A percentile compares a stretch with the other conserved stretches of the same genome.
Evolutionary conservation across 2,113 vertebrate species (phyloP).

Genomic region (Bubo bubo): DNA sequence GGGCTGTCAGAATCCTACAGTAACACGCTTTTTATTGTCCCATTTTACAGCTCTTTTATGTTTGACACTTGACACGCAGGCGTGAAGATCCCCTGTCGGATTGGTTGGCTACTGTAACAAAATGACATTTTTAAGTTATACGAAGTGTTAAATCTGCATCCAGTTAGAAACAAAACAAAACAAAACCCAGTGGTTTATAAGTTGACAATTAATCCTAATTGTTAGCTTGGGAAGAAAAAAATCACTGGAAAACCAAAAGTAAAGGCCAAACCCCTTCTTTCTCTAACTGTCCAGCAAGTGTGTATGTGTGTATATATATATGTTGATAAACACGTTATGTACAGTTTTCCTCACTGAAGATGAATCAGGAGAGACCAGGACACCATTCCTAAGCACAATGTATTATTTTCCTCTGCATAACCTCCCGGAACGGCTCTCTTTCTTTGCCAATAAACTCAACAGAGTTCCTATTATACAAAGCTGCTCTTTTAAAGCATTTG

Average conservation of each 20-base stretch:
- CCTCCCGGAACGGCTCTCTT: not conserved
- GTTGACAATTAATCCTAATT: slow-evolving; percentile 36
- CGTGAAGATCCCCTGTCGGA: not conserved
- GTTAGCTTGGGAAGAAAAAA: slow-evolving; percentile 21
- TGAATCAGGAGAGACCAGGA: not conserved
- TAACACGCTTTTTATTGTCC: slow-evolving; percentile 35
- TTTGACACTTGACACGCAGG: slow-evolving; percentile 40
- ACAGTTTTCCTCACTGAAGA: not conserved
- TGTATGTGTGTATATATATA: not conserved
- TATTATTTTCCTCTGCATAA: not conserved
- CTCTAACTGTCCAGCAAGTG: not conserved
- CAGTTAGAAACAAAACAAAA: slow-evolving; percentile 60
- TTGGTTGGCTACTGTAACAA: slow-evolving; percentile 35
- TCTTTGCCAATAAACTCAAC: slow-evolving; percentile 43
- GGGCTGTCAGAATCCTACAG: slow-evolving; percentile 25
- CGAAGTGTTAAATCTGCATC: slow-evolving; percentile 38
- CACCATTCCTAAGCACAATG: not conserved
- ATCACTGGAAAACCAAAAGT: not conserved
- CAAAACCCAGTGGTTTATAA: not conserved
- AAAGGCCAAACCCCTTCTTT: not conserved
- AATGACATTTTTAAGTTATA: slow-evolving; percentile 50
- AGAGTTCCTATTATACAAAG: slow-evolving; percentile 41
- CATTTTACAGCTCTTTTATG: slow-evolving; percentile 42
- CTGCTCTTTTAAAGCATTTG: slow-evolving; percentile 54
- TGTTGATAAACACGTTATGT: not conserved